Percentiles rank a stretch among this genome's conserved stretches.
Evolutionary conservation across 2,888 invertebrate genomes (phyloP).

Genomic region (Diabrotica balteata): DNA sequence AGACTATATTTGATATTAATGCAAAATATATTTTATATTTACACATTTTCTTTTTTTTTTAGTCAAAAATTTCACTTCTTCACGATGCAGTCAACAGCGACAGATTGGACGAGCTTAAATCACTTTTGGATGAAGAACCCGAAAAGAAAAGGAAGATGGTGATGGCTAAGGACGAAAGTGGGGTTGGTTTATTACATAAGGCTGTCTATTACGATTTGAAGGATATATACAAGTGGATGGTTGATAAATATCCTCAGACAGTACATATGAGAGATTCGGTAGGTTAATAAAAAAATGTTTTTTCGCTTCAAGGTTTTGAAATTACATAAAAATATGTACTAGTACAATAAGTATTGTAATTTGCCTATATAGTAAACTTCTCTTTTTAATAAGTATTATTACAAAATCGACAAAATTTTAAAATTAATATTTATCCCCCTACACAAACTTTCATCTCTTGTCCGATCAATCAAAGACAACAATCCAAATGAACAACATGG

Average conservation of each 20-base stretch:
- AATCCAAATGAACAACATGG: too few relatives aligned
- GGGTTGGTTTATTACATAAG: slow-evolving; percentile 79
- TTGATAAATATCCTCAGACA: slow-evolving; percentile 71
- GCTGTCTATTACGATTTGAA: slow-evolving; percentile 78
- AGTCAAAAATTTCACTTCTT: slow-evolving; percentile 76
- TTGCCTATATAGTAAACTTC: too few relatives aligned
- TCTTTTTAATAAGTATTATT: too few relatives aligned
- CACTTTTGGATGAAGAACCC: slow-evolving; percentile 61
- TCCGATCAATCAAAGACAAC: too few relatives aligned
- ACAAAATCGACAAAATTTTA: too few relatives aligned
- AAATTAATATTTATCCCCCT: too few relatives aligned
- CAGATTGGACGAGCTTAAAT: slow-evolving; percentile 72
- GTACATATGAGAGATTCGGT: slow-evolving; percentile 76
- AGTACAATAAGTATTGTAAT: too few relatives aligned
- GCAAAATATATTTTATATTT: too few relatives aligned
- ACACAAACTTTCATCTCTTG: too few relatives aligned
- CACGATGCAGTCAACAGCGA: slow-evolving; percentile 80
- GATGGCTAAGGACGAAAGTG: slow-evolving; percentile 72
- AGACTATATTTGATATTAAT: too few relatives aligned
- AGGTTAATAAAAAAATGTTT: slow-evolving; percentile 51
- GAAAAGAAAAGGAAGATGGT: slow-evolving; percentile 64
- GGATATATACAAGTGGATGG: slow-evolving; percentile 76
- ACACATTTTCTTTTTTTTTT: slow-evolving; percentile 38
- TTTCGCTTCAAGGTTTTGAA: too few relatives aligned
- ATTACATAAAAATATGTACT: too few relatives aligned